These are phyloP conservation scores for Opisthocomus hoazin DNA, from an alignment of 2,113 vertebrate genomes.

Conservation along the genomic window DNA sequence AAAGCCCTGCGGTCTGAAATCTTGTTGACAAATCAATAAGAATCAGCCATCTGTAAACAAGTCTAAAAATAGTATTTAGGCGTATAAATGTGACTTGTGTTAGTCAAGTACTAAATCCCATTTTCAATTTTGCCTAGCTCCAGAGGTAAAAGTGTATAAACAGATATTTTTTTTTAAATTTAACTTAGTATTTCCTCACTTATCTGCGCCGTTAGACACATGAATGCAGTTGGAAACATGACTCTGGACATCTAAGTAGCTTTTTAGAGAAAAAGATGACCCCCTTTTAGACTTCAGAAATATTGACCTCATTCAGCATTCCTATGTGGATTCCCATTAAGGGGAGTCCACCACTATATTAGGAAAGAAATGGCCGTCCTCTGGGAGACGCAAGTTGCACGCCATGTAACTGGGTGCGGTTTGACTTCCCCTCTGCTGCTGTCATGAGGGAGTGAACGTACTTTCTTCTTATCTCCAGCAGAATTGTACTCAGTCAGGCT, in stretches of 20 bases:
- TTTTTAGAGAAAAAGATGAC: background rate
- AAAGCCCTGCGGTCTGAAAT: background rate
- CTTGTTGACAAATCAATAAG: background rate
- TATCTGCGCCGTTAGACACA: background rate
- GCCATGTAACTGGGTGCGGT: accelerated
- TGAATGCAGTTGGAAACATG: background rate
- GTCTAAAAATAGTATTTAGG: background rate
- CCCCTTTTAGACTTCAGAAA: background rate
- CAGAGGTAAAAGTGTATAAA: background rate
- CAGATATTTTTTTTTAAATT: background rate
- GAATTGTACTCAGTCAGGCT: background rate
- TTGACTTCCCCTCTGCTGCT: background rate
- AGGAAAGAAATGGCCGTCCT: background rate
- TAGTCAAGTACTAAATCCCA: background rate
- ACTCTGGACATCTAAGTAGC: background rate
- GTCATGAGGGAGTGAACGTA: accelerated
- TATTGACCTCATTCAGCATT: background rate
- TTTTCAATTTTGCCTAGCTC: background rate
- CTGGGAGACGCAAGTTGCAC: background rate
- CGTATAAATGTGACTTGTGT: background rate
- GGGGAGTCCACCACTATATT: background rate
- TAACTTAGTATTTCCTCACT: background rate
- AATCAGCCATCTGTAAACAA: background rate
- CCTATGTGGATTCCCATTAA: background rate
- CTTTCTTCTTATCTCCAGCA: background rate